These are phyloP conservation scores for Clarias laeviceps DNA, from an alignment of 2,797 vertebrate genomes.

Conservation along the genomic window DNA sequence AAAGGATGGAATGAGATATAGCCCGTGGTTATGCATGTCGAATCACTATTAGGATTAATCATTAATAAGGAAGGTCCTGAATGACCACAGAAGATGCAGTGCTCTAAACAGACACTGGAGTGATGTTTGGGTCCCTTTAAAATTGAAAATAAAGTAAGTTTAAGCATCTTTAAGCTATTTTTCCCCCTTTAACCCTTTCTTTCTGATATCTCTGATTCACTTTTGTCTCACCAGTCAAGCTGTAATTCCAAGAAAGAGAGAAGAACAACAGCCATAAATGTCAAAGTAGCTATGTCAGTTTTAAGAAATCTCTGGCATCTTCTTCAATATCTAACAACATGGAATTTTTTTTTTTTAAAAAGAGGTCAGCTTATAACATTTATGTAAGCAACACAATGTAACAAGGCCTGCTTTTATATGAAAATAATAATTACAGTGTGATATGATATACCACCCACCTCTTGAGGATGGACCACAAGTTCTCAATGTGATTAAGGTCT, in stretches of 20 bases:
- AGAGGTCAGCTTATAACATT: not conserved
- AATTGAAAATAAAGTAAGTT: not conserved
- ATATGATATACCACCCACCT: not conserved
- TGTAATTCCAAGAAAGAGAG: not conserved
- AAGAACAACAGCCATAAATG: not conserved
- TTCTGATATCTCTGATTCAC: not conserved
- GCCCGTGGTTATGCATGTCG: not conserved
- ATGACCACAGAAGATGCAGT: not conserved
- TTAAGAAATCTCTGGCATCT: not conserved
- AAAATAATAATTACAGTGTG: not conserved
- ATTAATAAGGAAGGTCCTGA: not conserved
- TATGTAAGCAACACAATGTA: not conserved
- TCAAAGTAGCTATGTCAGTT: not conserved
- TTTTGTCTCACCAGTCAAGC: not conserved
- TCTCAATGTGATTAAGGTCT: too few relatives aligned
- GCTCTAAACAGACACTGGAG: not conserved
- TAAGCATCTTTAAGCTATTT: not conserved
- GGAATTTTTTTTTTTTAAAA: too few relatives aligned
- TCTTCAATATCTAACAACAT: not conserved
- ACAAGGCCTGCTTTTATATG: not conserved
- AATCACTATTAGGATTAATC: not conserved
- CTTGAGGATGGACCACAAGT: too few relatives aligned
- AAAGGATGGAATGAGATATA: constrained; percentile 1
- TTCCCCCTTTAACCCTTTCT: not conserved
- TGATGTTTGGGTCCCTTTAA: not conserved